Conservation (phyloP, 2,113 vertebrate genomes). For the Ammodramus savannarum region DNA sequence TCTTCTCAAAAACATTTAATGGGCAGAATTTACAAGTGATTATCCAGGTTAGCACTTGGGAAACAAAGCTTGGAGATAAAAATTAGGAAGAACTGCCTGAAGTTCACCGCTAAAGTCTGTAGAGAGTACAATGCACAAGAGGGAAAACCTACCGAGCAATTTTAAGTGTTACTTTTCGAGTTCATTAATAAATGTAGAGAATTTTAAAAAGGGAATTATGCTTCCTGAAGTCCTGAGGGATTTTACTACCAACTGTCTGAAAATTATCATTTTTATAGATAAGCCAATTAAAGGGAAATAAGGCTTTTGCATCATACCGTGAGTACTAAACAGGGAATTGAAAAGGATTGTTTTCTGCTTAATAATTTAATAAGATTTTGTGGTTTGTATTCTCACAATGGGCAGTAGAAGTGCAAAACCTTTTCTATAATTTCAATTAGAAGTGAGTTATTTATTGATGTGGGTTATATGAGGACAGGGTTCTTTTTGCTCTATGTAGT, state of each 20-base stretch:
- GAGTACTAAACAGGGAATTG: constrained; percentile 59
- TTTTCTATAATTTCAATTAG: constrained; percentile 4
- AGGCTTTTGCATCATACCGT: constrained; percentile 11
- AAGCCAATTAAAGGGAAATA: constrained; percentile 66
- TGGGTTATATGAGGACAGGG: background rate
- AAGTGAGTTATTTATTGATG: constrained; percentile 14
- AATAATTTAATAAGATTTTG: constrained; percentile 52
- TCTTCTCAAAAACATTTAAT: background rate
- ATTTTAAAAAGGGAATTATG: constrained; percentile 65
- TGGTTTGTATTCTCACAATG: constrained; percentile 6
- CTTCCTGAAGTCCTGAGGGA: constrained; percentile 54
- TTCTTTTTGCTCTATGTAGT: background rate
- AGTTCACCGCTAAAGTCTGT: background rate
- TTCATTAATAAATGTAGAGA: constrained; percentile 65
- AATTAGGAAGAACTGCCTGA: constrained; percentile 25
- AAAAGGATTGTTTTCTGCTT: constrained; percentile 38
- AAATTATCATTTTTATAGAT: constrained; percentile 68
- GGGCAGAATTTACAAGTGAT: constrained; percentile 14
- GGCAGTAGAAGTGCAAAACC: background rate
- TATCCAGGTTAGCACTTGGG: constrained; percentile 12
- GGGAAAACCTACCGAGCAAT: background rate
- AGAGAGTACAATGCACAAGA: constrained; percentile 35
- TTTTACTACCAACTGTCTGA: constrained; percentile 55
- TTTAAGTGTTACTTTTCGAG: constrained; percentile 57
- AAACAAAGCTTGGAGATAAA: constrained; percentile 9